Base-by-base conservation (phyloP, 1,140 invertebrate genomes). In the Caenorhabditis latens region DNA sequence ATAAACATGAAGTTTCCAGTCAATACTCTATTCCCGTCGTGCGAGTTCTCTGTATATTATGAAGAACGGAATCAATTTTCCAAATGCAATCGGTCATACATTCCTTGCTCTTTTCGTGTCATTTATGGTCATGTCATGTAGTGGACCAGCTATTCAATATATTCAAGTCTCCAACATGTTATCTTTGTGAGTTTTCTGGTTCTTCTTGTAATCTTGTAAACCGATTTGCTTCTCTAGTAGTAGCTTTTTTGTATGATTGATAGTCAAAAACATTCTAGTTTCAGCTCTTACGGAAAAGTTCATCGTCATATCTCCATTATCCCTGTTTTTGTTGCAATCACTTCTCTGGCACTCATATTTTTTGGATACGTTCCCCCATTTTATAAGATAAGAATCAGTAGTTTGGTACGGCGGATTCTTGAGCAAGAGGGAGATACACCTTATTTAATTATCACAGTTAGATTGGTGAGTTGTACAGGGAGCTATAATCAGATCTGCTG, bases 281-380 rank as follows among this genome's bases (percentile, higher is more conserved):
- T 32, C 61, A 63, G 61, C 4, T 21, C 8, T 8, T 24, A 63
- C 14, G n/a, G 11, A 13, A 63, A 63, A 63, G 61, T 21, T 1
- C 19, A 63, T 13, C 19, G 24, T 3, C n/a, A 63, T 14, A 32
- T 63, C 1, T 21, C 61, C 11, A 21, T 63, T 4, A 21, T 63
- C 14, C 61, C 61, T 13, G n/a, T 32, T 13, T 32, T 63, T 32
- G 24, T 63, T 24, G 21, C n/a, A 2, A 24, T 63, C 1, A 32
- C 24, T 0, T 63, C 61, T 32, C 24, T 63, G 19, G 61, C 61
- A 32, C 61, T 63, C 21, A 63, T 63, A 13, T 40, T 63, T 14
- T 63, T 63, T 63, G 61, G 61, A 32, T 63, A 63, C 61, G 14
- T 63, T 14, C 61, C 61, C 32, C 61, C 61, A 63, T 63, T 32